Conservation (phyloP, 2,888 invertebrate genomes). For the Mellilla xanthometata region DNA sequence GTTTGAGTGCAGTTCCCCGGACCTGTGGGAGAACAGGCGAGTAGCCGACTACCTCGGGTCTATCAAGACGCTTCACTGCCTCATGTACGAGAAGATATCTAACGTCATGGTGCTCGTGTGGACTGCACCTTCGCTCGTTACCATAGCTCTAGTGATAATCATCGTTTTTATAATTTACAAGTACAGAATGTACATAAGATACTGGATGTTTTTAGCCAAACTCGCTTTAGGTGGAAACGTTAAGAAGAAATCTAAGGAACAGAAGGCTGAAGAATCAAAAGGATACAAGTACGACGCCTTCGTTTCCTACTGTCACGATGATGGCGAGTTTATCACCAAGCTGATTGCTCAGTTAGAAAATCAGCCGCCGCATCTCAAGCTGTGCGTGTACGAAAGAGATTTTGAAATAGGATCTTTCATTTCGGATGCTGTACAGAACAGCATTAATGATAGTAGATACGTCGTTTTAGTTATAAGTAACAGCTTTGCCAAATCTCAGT, state of each 20-base stretch:
- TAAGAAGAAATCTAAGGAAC: slow-evolving; percentile 42
- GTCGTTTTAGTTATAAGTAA: slow-evolving; percentile 86
- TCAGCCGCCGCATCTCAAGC: slow-evolving; percentile 80
- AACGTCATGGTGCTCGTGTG: slow-evolving; percentile 64
- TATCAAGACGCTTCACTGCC: slow-evolving; percentile 60
- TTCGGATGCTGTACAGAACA: slow-evolving; percentile 85
- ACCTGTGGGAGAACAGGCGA: slow-evolving; percentile 67
- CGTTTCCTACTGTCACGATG: slow-evolving; percentile 84
- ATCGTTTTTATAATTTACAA: slow-evolving; percentile 53
- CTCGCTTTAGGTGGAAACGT: slow-evolving; percentile 72
- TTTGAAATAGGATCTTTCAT: slow-evolving; percentile 85
- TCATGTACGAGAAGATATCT: slow-evolving; percentile 65
- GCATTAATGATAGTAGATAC: slow-evolving; percentile 85
- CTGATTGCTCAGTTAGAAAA: slow-evolving; percentile 84
- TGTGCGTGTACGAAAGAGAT: slow-evolving; percentile 88
- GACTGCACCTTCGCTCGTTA: slow-evolving; percentile 64
- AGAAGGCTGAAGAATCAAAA: slow-evolving; percentile 38
- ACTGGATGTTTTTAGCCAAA: slow-evolving; percentile 81
- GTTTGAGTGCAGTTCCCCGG: slow-evolving; percentile 70
- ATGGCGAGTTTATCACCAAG: slow-evolving; percentile 83
- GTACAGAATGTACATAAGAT: slow-evolving; percentile 75
- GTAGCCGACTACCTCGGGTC: slow-evolving; percentile 67
- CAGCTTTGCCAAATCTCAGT: slow-evolving; percentile 86
- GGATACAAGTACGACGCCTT: slow-evolving; percentile 83
- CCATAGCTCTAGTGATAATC: slow-evolving; percentile 53